Conservation (phyloP, 2,797 vertebrate genomes). For the Salmo trutta region DNA sequence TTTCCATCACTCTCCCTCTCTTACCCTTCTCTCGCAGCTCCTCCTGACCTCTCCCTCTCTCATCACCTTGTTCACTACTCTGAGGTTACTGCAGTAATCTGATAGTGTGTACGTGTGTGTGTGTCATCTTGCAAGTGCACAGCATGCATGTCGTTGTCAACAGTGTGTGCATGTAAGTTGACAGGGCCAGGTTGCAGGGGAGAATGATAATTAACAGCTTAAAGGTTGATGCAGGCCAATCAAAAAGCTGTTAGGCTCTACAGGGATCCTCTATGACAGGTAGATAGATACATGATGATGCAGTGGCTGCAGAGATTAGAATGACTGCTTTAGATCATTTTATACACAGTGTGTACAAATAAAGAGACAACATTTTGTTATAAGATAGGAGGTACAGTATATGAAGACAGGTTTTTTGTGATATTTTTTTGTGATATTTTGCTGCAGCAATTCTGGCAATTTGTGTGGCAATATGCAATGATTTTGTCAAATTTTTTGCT, state of each 20-base stretch:
- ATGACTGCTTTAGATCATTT: not conserved
- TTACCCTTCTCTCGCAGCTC: no score
- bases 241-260: conserved; percentile 34
- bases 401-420: no score
- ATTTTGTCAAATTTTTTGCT: no score
- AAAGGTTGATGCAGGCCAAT: conserved; percentile 40
- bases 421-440: no score
- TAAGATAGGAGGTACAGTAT: not conserved
- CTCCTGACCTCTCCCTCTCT: conserved; percentile 12
- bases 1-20: no score
- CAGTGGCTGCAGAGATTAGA: not conserved
- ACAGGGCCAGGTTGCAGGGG: conserved; percentile 20
- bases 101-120: conserved; percentile 10
- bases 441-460: no score
- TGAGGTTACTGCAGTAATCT: conserved; percentile 2
- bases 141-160: not conserved
- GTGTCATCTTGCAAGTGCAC: not conserved
- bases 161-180: conserved; percentile 3
- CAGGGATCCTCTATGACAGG: conserved; percentile 27
- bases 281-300: not conserved
- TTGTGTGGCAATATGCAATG: no score
- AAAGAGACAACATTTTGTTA: not conserved
- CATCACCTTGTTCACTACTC: conserved; percentile 58
- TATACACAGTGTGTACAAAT: not conserved
- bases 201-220: conserved; percentile 48